Evolutionary conservation across 2,797 vertebrate genomes (phyloP), one percentile per base, ranked within the genome.

Genomic region (Cheirogaleus major): DNA sequence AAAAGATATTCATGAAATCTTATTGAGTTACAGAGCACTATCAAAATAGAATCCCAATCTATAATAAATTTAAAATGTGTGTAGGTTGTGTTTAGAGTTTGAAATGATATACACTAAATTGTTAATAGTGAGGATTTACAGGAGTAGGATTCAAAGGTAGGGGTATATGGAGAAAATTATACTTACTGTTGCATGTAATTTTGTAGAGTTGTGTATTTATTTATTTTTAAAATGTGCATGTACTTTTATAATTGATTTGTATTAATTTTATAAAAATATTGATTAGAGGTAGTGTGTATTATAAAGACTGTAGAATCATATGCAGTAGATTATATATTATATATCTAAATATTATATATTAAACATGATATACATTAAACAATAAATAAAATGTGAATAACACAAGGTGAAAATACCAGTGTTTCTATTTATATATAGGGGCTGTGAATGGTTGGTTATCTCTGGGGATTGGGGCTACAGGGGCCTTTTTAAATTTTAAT

Each of bases 221-320:
- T 4, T 41, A 61, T 52, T 69, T 72, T 79, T 38, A 11, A 22
- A 32, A 85, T 17, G 6, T 61, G 17, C 27, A 67, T 45, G 17
- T 86, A 65, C 32, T 57, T 95, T 90, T 55, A 75, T 88, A 93
- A 85, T 85, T 82, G 25, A 82, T 41, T 88, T 43, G 12, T 41
- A 70, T 86, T 95, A 80, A 83, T 90, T 96, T 95, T 84, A 76
- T 52, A 61, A 90, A 83, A 83, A 76, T 61, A 55, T 22, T 86
- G 63, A 86, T 86, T 91, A 72, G 73, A 95, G 75, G 52, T 87
- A 79, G 5, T 72, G 10, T 50, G 9, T 38, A 67, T 30, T n/a
- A 5, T 10, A 93, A 86, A 90, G 63, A 57, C 18, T 63, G 86
- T 8, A 88, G 57, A 89, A 72, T 72, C 45, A 59, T 57, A 84